A percentile compares a stretch with the other conserved stretches of the same genome.
phyloP scores from a whole-genome alignment of 2,888 invertebrate species.

The Hylaea fasciaria region DNA sequence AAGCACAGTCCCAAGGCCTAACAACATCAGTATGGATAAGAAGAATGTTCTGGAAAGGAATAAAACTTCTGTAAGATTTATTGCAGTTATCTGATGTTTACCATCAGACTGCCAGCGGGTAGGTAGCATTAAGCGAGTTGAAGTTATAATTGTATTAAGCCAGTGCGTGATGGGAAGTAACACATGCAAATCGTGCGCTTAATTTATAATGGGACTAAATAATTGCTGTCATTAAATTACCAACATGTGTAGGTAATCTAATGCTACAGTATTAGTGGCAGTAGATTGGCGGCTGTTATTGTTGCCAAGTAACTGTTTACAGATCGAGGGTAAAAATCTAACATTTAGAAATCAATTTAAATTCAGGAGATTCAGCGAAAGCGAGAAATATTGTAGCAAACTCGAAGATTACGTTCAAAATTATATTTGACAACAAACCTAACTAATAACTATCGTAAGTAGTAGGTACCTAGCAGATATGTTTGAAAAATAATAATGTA shows the following conservation, averaged over 20 bases:
- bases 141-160: conserved; percentile 11
- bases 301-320: too few species aligned
- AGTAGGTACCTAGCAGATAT: too few species aligned
- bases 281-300: not conserved
- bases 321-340: not conserved
- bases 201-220: conserved; percentile 39
- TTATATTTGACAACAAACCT: too few species aligned
- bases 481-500: too few species aligned
- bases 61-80: too few species aligned
- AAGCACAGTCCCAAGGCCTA: conserved; percentile 73
- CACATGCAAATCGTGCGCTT: conserved; percentile 39
- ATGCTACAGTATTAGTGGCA: conserved; percentile 32
- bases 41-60: conserved; percentile 75
- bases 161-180: conserved; percentile 32
- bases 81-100: too few species aligned
- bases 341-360: not conserved
- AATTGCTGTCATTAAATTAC: conserved; percentile 44
- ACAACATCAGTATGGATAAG: conserved; percentile 67
- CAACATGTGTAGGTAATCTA: conserved; percentile 24
- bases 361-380: not conserved
- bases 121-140: not conserved
- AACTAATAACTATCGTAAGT: too few species aligned
- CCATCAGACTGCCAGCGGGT: too few species aligned
- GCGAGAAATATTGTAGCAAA: not conserved
- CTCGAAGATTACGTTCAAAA: not conserved